phyloP scores from a whole-genome alignment of 1,140 invertebrate species.

The Grapholita molesta region DNA sequence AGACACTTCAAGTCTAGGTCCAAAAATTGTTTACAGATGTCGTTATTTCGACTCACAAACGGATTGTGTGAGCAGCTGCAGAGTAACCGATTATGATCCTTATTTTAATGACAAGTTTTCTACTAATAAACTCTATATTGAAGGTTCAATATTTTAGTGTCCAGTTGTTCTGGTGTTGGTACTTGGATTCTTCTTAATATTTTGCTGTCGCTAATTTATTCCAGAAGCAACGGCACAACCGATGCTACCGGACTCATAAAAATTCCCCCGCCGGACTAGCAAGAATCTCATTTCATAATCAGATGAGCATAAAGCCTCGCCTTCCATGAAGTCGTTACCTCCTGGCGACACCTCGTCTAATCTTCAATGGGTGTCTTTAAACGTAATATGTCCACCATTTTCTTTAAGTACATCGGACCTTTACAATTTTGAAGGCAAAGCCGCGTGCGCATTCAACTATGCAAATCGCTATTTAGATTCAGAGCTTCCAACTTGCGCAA shows the following conservation, averaged over 20 bases:
- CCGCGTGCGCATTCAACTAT: constrained; percentile 27
- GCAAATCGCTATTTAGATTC: constrained; percentile 34
- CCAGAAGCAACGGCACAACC: constrained; percentile 27
- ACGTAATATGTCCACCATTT: background rate
- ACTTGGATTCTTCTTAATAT: too few relatives aligned
- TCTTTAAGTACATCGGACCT: background rate
- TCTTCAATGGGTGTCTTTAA: background rate
- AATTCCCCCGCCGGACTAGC: constrained; percentile 22
- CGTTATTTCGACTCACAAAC: too few relatives aligned
- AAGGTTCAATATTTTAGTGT: too few relatives aligned
- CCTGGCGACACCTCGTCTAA: constrained; percentile 46
- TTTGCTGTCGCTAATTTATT: constrained; percentile 20
- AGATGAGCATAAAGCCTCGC: constrained; percentile 21
- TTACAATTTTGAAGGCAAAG: background rate
- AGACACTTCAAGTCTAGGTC: too few relatives aligned
- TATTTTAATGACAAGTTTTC: too few relatives aligned
- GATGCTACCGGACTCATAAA: constrained; percentile 34
- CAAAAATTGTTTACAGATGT: too few relatives aligned
- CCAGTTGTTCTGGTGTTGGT: too few relatives aligned
- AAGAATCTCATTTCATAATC: constrained; percentile 32
- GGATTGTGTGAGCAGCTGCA: too few relatives aligned
- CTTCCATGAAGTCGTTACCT: constrained; percentile 47
- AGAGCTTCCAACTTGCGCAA: constrained; percentile 22
- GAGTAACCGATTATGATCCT: too few relatives aligned
- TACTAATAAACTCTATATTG: too few relatives aligned